These are phyloP conservation scores for Eufriesea mexicana DNA, from an alignment of 1,140 invertebrate species.

Conservation along the genomic window DNA sequence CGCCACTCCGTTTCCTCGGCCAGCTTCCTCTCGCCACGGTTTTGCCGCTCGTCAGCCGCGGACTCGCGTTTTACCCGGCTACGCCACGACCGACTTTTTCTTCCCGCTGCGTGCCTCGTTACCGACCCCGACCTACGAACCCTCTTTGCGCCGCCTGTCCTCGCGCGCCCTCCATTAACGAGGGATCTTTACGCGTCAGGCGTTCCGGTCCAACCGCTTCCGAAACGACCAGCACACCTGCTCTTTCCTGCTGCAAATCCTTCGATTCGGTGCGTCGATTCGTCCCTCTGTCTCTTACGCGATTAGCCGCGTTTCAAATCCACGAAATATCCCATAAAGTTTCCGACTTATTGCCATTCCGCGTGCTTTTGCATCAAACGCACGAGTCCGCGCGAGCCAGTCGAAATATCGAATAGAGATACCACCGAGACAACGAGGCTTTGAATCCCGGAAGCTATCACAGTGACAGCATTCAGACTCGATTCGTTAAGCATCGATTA, in stretches of 20 bases:
- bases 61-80: background rate
- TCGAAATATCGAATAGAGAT: background rate
- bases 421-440: background rate
- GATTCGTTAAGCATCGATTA: background rate
- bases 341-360: background rate
- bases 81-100: background rate
- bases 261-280: too few relatives aligned
- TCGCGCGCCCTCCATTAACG: background rate
- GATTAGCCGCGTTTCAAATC: too few relatives aligned
- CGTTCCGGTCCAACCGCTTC: background rate
- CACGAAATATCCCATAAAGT: too few relatives aligned
- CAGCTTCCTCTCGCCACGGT: background rate
- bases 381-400: background rate
- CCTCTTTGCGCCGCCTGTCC: background rate
- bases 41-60: background rate
- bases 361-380: background rate
- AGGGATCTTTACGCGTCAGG: background rate
- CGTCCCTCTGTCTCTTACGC: too few relatives aligned
- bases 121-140: background rate
- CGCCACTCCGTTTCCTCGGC: conserved; percentile 23
- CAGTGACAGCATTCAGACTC: conserved; percentile 13
- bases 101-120: background rate
- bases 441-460: conserved; percentile 14
- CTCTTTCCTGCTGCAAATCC: too few relatives aligned
- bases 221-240: too few relatives aligned